Evolutionary conservation across 2,888 invertebrate genomes (phyloP).

Genomic region (Eristalis intricaria): DNA sequence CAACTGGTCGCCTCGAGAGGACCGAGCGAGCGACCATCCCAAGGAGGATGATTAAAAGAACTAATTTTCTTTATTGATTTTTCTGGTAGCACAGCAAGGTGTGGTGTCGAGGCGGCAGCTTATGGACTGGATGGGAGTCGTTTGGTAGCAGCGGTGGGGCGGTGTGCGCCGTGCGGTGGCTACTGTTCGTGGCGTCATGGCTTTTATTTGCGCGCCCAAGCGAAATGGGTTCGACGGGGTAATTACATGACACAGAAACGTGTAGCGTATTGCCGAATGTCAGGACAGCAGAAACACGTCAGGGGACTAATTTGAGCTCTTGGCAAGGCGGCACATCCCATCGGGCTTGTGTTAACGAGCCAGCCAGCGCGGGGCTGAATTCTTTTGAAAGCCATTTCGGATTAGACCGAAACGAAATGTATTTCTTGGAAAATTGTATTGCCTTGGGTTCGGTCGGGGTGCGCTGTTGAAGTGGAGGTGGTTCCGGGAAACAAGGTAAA

Average conservation of each 20-base stretch:
- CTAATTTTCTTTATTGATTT: slow-evolving; percentile 3
- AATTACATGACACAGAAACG: background rate
- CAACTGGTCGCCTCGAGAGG: slow-evolving; percentile 1
- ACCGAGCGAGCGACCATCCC: background rate
- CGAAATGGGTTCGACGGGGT: background rate
- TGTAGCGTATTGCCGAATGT: background rate
- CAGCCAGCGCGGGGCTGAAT: background rate
- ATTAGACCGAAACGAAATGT: background rate
- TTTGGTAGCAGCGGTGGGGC: background rate
- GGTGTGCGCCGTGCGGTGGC: background rate
- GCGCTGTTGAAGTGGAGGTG: too few species aligned
- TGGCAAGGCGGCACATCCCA: background rate
- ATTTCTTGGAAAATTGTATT: background rate
- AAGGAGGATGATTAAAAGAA: slow-evolving; percentile 41
- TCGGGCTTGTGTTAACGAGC: background rate
- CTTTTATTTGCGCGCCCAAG: background rate
- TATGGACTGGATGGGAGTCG: background rate
- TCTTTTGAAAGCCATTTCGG: background rate
- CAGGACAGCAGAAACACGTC: background rate
- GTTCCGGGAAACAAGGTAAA: background rate
- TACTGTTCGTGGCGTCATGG: background rate
- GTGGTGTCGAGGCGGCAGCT: background rate
- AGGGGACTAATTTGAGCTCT: background rate
- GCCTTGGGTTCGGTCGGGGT: background rate
- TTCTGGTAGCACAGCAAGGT: background rate